Base-by-base conservation (phyloP, 2,888 invertebrate species). In the Alloscopus bannaensis region DNA sequence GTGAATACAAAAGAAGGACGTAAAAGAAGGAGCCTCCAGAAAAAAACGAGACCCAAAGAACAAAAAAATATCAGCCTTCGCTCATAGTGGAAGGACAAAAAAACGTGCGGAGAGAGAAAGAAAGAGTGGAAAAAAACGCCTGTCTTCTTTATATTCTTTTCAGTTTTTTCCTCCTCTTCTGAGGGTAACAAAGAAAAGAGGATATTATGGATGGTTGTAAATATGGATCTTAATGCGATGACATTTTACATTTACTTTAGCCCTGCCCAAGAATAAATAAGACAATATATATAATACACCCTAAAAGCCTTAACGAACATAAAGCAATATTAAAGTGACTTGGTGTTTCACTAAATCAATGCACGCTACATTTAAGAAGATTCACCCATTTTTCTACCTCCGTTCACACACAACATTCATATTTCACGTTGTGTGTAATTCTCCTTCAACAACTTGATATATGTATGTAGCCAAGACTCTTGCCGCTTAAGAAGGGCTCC, bases 191-290 rank as follows among this genome's bases (percentile, higher is more conserved):
- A 75, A 73, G 47, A 75, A 36, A 36, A 24, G 29, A 60, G 66
- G 59, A 76, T 68, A 76, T 76, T 76, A 76, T 76, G 68, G 68
- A 76, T 76, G 76, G 77, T 60, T 77, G 77, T 77, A 77, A 77
- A 77, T 77, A 77, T 77, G 69, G 77, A 77, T 77, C 69, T 77
- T 77, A 77, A 77, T 77, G 77, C 77, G 77, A 77, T 77, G 77
- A 77, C 77, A 77, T 77, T 77, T 77, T 77, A 77, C 76, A 76
- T 60, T 76, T 76, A 52, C 68, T 76, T 76, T 76, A 68, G 76
- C 68, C 68, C 76, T 76, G 66, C 76, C 76, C 77, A 60, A 77
- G 77, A 77, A 77, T 77, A 77, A 77, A 77, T 77, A 77, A 77
- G 77, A 77, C 69, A 77, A 69, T 64, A 69, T 77, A 57, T 70